Evolutionary conservation across 2,797 vertebrate genomes (phyloP).

Genomic region (Amazona ochrocephala): DNA sequence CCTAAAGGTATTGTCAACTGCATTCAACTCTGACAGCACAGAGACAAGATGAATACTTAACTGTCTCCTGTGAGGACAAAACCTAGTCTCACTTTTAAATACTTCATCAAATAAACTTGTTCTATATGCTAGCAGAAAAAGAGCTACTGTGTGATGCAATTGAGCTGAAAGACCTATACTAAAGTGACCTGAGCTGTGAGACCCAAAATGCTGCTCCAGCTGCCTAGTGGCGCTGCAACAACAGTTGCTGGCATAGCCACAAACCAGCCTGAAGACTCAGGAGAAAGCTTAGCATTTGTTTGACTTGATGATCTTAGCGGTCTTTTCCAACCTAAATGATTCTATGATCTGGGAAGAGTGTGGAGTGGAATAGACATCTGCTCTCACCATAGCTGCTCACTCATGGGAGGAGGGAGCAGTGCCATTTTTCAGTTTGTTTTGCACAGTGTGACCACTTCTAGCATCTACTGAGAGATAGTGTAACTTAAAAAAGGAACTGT

Average conservation of each 20-base stretch:
- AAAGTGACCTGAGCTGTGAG: not conserved
- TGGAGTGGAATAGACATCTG: not conserved
- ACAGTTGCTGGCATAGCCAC: not conserved
- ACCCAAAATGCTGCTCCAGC: not conserved
- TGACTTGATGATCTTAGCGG: too few species aligned
- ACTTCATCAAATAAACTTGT: not conserved
- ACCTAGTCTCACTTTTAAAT: not conserved
- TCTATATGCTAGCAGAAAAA: not conserved
- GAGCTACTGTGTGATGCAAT: fast-evolving
- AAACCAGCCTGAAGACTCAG: not conserved
- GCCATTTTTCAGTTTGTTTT: not conserved
- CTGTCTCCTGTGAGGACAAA: not conserved
- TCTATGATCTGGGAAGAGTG: not conserved
- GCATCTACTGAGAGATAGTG: not conserved
- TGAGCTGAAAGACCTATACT: not conserved
- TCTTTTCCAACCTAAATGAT: not conserved
- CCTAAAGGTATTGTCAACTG: not conserved
- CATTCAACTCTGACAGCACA: not conserved
- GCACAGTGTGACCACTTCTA: not conserved
- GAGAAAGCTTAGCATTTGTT: not conserved
- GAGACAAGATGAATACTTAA: conserved; percentile 23
- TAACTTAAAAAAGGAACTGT: not conserved
- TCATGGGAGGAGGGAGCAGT: not conserved
- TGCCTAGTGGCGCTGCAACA: not conserved
- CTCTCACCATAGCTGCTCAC: not conserved